Evolutionary conservation across 2,113 vertebrate genomes (phyloP).

Genomic region (Pedionomus torquatus): DNA sequence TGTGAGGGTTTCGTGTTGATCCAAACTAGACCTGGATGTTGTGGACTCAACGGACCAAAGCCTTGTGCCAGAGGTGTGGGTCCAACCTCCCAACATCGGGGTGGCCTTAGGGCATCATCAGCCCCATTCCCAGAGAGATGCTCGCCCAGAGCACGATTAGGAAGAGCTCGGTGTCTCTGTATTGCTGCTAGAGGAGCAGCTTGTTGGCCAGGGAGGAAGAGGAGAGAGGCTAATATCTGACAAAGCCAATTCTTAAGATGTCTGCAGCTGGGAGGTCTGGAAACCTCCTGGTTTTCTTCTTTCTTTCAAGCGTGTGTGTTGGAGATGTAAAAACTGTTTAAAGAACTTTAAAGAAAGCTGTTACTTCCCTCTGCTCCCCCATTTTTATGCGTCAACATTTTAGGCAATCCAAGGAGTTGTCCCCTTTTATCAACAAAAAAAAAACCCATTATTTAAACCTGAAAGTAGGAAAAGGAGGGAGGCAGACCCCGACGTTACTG

Average conservation of each 20-base stretch:
- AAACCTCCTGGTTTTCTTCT: not conserved
- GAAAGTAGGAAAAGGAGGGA: not conserved
- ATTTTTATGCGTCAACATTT: not conserved
- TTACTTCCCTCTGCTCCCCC: not conserved
- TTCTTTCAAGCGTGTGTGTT: not conserved
- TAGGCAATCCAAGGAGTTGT: not conserved
- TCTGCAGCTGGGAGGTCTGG: not conserved
- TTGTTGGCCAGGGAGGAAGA: not conserved
- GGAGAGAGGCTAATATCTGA: not conserved
- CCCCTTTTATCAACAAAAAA: not conserved
- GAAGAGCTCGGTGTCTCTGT: not conserved
- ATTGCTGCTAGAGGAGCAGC: not conserved
- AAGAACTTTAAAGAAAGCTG: no score
- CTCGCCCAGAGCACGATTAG: not conserved
- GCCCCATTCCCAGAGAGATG: not conserved
- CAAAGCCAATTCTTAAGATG: fast-evolving
- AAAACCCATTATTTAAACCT: not conserved
- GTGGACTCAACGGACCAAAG: not conserved
- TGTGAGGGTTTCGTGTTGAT: not conserved
- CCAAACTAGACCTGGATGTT: fast-evolving
- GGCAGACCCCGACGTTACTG: not conserved
- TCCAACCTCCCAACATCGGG: fast-evolving
- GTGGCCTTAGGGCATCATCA: not conserved
- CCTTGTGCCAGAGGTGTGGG: not conserved
- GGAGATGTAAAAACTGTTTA: not conserved